Evolutionary conservation across 2,113 vertebrate genomes (phyloP).

Genomic region (Clupea harengus): DNA sequence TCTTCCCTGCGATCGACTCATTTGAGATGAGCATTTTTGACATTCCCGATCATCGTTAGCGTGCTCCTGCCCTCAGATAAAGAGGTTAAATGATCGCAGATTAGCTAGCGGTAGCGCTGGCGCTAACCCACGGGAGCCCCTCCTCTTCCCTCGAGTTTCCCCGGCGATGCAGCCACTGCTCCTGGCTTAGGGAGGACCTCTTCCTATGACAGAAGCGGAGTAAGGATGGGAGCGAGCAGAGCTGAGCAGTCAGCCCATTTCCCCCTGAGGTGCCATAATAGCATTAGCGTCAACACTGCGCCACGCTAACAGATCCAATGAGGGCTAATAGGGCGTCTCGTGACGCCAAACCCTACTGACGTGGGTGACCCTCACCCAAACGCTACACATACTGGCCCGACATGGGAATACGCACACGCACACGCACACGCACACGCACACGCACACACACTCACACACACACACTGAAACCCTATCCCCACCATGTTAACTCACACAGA

Average conservation of each 20-base stretch:
- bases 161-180: not conserved
- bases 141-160: not conserved
- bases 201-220: not conserved
- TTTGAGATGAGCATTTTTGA: slow-evolving; percentile 22
- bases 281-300: not conserved
- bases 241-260: not conserved
- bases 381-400: too few species aligned
- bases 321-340: not conserved
- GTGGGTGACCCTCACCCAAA: not conserved
- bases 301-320: not conserved
- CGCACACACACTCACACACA: slow-evolving; percentile 15
- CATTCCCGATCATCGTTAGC: not conserved
- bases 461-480: not conserved
- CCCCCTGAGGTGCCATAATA: not conserved
- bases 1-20: slow-evolving; percentile 24
- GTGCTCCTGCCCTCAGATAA: slow-evolving; percentile 13
- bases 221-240: too few species aligned
- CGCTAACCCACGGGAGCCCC: not conserved
- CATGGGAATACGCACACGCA: slow-evolving; percentile 15
- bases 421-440: slow-evolving; percentile 25
- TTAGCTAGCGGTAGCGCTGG: slow-evolving; percentile 14
- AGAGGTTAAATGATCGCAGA: slow-evolving; percentile 23
- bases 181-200: not conserved
- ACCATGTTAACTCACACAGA: slow-evolving; percentile 15
- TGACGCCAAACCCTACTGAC: not conserved